A percentile compares a stretch with the other conserved stretches of the same genome.
These are phyloP conservation scores for Axea sp. DNA, from an alignment of 2,888 invertebrate species.

Conservation along the genomic window DNA sequence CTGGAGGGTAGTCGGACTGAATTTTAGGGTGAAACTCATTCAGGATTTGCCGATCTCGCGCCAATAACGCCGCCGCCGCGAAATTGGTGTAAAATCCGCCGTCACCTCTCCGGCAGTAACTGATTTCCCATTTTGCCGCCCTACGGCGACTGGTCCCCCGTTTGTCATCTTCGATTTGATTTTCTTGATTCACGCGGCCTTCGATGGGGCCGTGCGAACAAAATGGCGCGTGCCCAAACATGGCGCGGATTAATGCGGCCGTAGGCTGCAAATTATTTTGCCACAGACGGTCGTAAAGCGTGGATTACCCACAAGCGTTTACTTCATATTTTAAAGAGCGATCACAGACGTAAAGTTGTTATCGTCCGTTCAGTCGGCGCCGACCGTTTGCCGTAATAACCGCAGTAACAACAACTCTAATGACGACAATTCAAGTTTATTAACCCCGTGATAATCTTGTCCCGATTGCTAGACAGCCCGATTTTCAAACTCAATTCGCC, in stretches of 20 bases:
- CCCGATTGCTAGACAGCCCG: slow-evolving; percentile 7
- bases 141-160: slow-evolving; percentile 58
- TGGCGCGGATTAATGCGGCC: slow-evolving; percentile 35
- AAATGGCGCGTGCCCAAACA: slow-evolving; percentile 73
- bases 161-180: slow-evolving; percentile 54
- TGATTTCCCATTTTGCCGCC: slow-evolving; percentile 78
- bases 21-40: slow-evolving; percentile 51
- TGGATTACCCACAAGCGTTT: slow-evolving; percentile 26
- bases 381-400: slow-evolving; percentile 44
- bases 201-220: no score
- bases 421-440: slow-evolving; percentile 41
- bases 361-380: slow-evolving; percentile 45
- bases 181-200: slow-evolving; percentile 65
- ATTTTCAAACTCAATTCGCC: slow-evolving; percentile 20
- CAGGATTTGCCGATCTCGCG: slow-evolving; percentile 78
- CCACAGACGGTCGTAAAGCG: slow-evolving; percentile 40
- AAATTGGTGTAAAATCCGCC: slow-evolving; percentile 78
- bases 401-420: slow-evolving; percentile 28
- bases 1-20: slow-evolving; percentile 48
- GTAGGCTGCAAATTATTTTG: slow-evolving; percentile 14
- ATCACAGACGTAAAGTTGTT: slow-evolving; percentile 52
- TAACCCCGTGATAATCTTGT: slow-evolving; percentile 42
- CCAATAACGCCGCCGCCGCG: slow-evolving; percentile 76
- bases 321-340: slow-evolving; percentile 27
- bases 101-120: slow-evolving; percentile 76